Conservation (phyloP, 2,888 invertebrate species). For the Panorpa germanica region DNA sequence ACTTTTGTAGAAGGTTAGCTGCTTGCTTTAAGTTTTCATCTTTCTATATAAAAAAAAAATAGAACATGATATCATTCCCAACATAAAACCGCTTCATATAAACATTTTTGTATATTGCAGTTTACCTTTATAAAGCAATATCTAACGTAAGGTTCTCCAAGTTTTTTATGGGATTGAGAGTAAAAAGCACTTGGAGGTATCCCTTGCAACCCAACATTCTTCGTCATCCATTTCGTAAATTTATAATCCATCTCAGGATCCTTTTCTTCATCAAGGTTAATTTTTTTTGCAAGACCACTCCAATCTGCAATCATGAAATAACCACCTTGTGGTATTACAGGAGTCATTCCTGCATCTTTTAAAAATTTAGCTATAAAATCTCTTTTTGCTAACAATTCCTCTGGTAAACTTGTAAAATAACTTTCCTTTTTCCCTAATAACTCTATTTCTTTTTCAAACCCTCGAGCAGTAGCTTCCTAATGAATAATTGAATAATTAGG, state of each 20-base stretch:
- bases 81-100: not conserved
- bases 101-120: conserved; percentile 43
- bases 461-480: conserved; percentile 79
- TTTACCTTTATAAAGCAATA: conserved; percentile 92
- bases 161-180: conserved; percentile 49
- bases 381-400: conserved; percentile 56
- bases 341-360: conserved; percentile 64
- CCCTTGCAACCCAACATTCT: conserved; percentile 76
- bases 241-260: conserved; percentile 70
- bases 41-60: conserved; percentile 20
- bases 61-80: not conserved
- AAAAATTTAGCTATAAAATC: conserved; percentile 62
- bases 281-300: conserved; percentile 48
- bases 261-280: conserved; percentile 45
- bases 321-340: conserved; percentile 88
- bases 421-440: conserved; percentile 54
- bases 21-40: conserved; percentile 23
- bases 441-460: conserved; percentile 69
- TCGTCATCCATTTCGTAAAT: conserved; percentile 92
- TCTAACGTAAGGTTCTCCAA: conserved; percentile 73
- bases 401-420: conserved; percentile 60
- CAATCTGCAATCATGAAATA: conserved; percentile 96
- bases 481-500: conserved; percentile 12
- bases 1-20: conserved; percentile 18
- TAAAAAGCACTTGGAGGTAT: conserved; percentile 95